Evolutionary conservation across 2,797 vertebrate genomes (phyloP).

Genomic region (Potorous gilbertii): DNA sequence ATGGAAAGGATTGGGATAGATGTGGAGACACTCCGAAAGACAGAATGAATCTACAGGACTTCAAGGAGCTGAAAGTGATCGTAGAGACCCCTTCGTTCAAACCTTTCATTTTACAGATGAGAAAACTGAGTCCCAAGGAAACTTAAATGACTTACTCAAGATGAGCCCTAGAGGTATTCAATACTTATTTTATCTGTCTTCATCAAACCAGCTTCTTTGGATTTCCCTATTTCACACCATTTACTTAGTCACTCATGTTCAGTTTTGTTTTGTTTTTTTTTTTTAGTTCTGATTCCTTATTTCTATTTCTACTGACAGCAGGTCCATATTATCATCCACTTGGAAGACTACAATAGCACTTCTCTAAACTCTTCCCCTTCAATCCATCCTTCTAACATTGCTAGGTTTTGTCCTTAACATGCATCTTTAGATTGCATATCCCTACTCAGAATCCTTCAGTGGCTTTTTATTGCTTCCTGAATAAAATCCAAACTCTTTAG

Average conservation of each 20-base stretch:
- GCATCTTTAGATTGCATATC: not conserved
- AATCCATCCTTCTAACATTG: not conserved
- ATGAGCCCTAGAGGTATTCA: not conserved
- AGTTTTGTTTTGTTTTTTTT: not conserved
- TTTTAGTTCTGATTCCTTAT: not conserved
- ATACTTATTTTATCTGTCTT: not conserved
- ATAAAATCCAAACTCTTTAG: not conserved
- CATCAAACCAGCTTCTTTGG: not conserved
- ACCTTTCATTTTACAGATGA: not conserved
- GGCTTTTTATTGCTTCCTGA: not conserved
- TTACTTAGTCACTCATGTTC: not conserved
- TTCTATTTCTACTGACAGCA: not conserved
- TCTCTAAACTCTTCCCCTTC: not conserved
- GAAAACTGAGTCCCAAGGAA: not conserved
- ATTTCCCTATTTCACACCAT: not conserved
- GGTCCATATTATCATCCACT: not conserved
- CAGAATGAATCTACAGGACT: not conserved
- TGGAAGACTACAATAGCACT: not conserved
- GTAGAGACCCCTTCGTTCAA: not conserved
- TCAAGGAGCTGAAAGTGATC: not conserved
- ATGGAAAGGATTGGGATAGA: not conserved
- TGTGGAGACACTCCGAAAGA: not conserved
- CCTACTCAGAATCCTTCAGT: not conserved
- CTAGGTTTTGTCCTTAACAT: not conserved
- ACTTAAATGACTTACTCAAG: not conserved